A percentile compares a stretch with the other conserved stretches of the same genome.
Conservation (phyloP, 2,797 vertebrate genomes). For the Leucoraja ocellata region DNA sequence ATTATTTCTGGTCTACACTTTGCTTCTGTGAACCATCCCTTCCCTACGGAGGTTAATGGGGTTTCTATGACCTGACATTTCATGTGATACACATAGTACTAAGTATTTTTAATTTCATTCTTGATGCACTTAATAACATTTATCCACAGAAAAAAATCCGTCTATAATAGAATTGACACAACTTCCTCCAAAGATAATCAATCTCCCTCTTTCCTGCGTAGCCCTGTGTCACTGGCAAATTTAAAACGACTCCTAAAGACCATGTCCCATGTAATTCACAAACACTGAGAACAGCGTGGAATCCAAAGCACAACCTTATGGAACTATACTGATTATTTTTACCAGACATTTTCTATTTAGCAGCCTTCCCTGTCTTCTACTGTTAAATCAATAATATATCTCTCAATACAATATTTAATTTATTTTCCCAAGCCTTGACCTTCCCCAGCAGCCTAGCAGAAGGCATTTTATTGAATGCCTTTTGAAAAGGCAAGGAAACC, state of each 20-base stretch:
- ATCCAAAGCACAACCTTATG: neutral
- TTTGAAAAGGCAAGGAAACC: neutral
- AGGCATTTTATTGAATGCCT: neutral
- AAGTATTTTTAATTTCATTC: neutral
- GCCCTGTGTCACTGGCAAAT: neutral
- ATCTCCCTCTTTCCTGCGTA: neutral
- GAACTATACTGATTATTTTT: neutral
- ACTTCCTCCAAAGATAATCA: neutral
- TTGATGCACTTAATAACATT: neutral
- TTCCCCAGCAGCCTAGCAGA: neutral
- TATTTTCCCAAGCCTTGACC: neutral
- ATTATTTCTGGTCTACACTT: neutral
- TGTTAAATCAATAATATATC: neutral
- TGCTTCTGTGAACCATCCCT: neutral
- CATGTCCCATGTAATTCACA: neutral
- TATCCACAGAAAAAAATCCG: neutral
- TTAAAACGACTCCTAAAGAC: neutral
- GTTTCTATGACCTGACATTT: neutral
- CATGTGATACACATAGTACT: neutral
- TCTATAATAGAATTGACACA: neutral
- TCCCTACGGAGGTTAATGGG: neutral
- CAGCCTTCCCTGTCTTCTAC: neutral
- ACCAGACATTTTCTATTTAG: neutral
- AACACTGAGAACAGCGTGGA: neutral
- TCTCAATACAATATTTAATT: neutral